Evolutionary conservation across 2,113 vertebrate genomes (phyloP), one percentile per base, ranked within the genome.

Genomic region (Tylochromis polylepis): DNA sequence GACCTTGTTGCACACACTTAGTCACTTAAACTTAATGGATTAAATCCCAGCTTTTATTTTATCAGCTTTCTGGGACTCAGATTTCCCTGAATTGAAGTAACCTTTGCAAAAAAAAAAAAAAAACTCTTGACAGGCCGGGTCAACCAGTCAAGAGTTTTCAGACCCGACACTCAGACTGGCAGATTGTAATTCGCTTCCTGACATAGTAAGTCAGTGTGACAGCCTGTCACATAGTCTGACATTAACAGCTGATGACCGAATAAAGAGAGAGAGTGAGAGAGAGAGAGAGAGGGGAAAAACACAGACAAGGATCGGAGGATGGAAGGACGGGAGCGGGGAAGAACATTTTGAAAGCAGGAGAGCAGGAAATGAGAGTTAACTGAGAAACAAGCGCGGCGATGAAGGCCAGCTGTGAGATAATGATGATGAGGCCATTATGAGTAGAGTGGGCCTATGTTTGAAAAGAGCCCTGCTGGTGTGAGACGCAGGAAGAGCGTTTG

Each of bases 331-430:
- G 75, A n/a, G n/a, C 27, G 6, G 36, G 62, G 56, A 60, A 22
- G 79, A n/a, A 22, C 20, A 20, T 18, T 84, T 31, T 70, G 36
- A 84, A 77, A 20, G 43, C 88, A 82, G 87, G 41, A 56, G 58
- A 15, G 58, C 87, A 87, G 90, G 86, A 93, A 91, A 87, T 81
- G 77, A 82, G 55, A 36, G 27, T 57, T 58, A 58, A 59, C 31
- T 15, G 82, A 46, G 58, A 22, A 65, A 38, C 60, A 55, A 75
- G 82, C 20, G 58, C 43, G 0, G 83, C 6, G 60, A 51, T 87
- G 78, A 85, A 81, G 86, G 83, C 86, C 90, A 90, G 85, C 90
- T 94, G 91, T 87, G 89, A 86, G 72, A 88, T 88, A 84, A 91
- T 85, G 87, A 87, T 85, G 85, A 89, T 82, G 84, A 91, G 62